These are phyloP conservation scores for Ammodytes marinus DNA, from an alignment of 2,113 vertebrate genomes.

Conservation along the genomic window DNA sequence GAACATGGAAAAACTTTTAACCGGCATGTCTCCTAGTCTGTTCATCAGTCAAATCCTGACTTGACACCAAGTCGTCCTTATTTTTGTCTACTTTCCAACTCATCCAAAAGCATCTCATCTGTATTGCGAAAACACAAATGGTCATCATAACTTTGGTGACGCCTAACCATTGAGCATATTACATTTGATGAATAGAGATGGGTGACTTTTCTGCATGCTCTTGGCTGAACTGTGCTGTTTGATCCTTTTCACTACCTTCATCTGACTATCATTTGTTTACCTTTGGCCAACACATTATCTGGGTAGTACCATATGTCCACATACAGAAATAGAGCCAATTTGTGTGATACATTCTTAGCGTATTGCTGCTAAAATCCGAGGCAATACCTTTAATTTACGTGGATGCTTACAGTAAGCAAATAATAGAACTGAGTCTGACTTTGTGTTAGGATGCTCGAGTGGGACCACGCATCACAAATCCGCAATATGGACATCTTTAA, in stretches of 20 bases:
- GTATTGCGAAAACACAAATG: neutral
- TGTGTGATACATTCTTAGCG: neutral
- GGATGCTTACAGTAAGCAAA: neutral
- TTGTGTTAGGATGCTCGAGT: neutral
- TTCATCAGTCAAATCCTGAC: conserved; percentile 7
- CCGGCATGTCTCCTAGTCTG: neutral
- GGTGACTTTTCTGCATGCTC: neutral
- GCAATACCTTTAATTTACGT: neutral
- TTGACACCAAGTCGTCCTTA: conserved; percentile 11
- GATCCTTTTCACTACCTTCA: neutral
- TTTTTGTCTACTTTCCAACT: neutral
- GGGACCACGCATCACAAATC: conserved; percentile 1
- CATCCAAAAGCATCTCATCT: neutral
- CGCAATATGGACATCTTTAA: neutral
- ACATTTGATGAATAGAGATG: neutral
- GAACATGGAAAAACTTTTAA: conserved; percentile 3
- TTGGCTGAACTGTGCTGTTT: neutral
- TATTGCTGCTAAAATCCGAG: neutral
- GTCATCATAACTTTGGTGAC: neutral
- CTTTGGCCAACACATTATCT: neutral
- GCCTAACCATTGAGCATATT: neutral
- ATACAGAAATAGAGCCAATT: neutral
- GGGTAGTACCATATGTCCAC: no score
- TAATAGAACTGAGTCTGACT: neutral
- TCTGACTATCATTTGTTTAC: neutral